Conservation (phyloP, 2,113 vertebrate species). For the Steatornis caripensis region DNA sequence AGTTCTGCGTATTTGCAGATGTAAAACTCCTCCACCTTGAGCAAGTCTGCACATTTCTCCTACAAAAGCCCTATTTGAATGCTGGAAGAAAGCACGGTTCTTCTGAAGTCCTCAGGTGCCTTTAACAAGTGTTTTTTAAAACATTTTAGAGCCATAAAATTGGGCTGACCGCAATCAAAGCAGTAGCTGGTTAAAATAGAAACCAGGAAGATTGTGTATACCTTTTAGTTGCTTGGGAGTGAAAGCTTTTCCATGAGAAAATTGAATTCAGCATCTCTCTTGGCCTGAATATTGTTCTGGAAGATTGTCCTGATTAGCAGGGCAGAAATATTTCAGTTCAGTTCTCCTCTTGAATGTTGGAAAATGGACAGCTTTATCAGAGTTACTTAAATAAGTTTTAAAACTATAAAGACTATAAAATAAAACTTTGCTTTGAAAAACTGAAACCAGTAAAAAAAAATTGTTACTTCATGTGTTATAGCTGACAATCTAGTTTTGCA, state of each 20-base stretch:
- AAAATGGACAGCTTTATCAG: neutral
- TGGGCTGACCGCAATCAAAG: neutral
- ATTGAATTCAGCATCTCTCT: neutral
- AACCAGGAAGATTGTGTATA: neutral
- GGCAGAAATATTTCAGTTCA: neutral
- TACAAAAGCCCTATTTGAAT: neutral
- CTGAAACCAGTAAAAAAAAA: neutral
- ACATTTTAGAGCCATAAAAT: neutral
- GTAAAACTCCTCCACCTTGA: neutral
- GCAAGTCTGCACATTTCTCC: rapidly evolving
- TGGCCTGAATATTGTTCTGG: neutral
- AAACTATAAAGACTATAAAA: neutral
- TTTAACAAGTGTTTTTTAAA: neutral
- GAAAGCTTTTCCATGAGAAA: neutral
- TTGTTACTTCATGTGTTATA: neutral
- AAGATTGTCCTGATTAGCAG: neutral
- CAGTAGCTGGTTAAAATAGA: neutral
- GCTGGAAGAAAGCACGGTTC: neutral
- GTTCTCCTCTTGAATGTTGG: neutral
- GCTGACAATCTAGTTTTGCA: neutral
- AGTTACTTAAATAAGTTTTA: neutral
- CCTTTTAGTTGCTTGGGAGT: neutral
- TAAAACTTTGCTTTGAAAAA: neutral
- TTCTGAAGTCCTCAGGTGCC: neutral
- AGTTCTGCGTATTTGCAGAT: neutral